These are phyloP conservation scores for Halcyon malimbica DNA, from an alignment of 2,113 vertebrate genomes.

Conservation along the genomic window DNA sequence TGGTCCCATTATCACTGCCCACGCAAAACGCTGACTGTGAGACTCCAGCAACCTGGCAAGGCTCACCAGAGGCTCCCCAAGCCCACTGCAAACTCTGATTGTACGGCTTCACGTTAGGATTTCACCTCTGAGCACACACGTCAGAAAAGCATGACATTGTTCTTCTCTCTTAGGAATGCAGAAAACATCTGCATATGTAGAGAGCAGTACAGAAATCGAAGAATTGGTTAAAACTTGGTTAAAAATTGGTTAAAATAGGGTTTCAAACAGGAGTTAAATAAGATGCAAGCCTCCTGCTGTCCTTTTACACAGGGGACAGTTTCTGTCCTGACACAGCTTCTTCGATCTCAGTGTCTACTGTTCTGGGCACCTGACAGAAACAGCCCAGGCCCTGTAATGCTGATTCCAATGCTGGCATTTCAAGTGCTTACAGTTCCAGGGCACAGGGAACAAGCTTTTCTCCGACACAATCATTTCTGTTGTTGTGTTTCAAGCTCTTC, in stretches of 20 bases:
- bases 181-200: neutral
- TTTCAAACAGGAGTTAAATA: neutral
- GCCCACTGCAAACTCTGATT: neutral
- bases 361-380: neutral
- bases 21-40: constrained; percentile 6
- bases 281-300: neutral
- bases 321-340: neutral
- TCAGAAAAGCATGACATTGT: neutral
- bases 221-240: neutral
- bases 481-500: neutral
- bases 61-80: neutral
- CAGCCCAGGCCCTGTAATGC: neutral
- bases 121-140: neutral
- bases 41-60: neutral
- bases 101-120: neutral
- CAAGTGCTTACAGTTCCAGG: neutral
- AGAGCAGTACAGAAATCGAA: neutral
- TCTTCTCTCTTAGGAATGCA: neutral
- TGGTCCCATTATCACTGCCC: neutral
- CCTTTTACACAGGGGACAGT: neutral
- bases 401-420: neutral
- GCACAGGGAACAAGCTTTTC: neutral
- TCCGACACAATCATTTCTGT: neutral
- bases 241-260: neutral
- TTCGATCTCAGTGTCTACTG: neutral